Evolutionary conservation across 1,140 invertebrate species (phyloP), one percentile per base, ranked within the genome.

Genomic region (Atta texana): DNA sequence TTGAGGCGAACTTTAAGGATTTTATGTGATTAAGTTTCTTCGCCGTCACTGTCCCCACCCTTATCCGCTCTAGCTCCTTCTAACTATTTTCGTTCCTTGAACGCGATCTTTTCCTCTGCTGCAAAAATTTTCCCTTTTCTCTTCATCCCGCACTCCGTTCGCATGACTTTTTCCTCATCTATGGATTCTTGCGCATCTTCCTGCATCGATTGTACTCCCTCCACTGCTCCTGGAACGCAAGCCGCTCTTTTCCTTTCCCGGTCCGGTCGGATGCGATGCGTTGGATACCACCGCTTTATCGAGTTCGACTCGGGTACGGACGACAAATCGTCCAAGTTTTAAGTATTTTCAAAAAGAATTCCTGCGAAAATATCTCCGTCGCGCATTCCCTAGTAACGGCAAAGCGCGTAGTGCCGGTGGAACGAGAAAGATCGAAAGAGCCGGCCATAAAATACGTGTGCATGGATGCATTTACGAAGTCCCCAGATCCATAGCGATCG

Each of bases 241-340:
- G 24, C 75, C 61, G 61, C n/a, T 24, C 55, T 10, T n/a, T 34
- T 87, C 71, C 64, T 66, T 57, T 49, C 66, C 55, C n/a, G 49
- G 61, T 74, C 28, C 77, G 66, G 76, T 80, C 68, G 78, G 78
- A 81, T 31, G 31, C 85, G 57, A 87, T 75, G 86, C 85, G 76
- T 91, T 74, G 44, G 78, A 89, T 92, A 85, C 64, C 57, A 7
- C 28, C 61, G 77, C 61, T 93, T 92, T 92, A 92, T 91, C 89
- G 90, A 92, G 75, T 91, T 92, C 69, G 91, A 93, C 69, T 87
- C 90, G 72, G 69, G 49, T 61, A 44, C 82, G 63, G 86, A 91
- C 90, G 91, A 93, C 91, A 91, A 93, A 93, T 93, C 88, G 90
- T 75, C 87, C 76, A 93, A 94, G 89, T 94, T 94, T 93, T 89